Evolutionary conservation across 2,797 vertebrate species (phyloP).

Genomic region (Alfaro cultratus): DNA sequence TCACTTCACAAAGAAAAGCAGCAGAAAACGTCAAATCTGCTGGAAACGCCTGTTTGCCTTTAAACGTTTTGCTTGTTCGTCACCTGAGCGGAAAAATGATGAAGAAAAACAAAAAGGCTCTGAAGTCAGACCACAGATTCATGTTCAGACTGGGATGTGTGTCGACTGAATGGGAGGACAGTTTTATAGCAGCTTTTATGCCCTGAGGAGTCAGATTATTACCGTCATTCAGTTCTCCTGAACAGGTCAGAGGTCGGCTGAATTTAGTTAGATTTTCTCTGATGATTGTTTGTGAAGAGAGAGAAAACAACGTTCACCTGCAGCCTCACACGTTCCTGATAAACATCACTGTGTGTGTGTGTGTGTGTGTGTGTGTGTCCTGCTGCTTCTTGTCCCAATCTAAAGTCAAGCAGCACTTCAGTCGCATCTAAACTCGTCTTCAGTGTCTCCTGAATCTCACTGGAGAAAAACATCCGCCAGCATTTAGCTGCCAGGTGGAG

Average conservation of each 20-base stretch:
- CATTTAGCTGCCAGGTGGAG: no score
- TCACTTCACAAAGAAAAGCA: background rate
- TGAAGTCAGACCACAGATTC: background rate
- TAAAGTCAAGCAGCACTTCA: constrained; percentile 4
- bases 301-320: no score
- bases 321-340: no score
- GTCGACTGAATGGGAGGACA: background rate
- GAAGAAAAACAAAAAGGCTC: background rate
- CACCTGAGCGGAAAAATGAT: background rate
- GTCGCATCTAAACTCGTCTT: background rate
- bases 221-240: background rate
- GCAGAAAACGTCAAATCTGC: background rate
- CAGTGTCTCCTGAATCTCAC: constrained; percentile 7
- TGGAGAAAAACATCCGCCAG: background rate
- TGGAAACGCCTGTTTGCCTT: background rate
- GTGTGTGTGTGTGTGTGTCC: background rate
- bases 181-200: background rate
- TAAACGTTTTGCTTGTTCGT: background rate
- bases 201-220: background rate
- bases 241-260: background rate
- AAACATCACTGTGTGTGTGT: no score
- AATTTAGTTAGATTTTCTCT: background rate
- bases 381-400: constrained; percentile 20
- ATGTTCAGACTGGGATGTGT: background rate
- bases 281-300: background rate